Conservation (phyloP, 2,113 vertebrate genomes). For the Oxyura jamaicensis region DNA sequence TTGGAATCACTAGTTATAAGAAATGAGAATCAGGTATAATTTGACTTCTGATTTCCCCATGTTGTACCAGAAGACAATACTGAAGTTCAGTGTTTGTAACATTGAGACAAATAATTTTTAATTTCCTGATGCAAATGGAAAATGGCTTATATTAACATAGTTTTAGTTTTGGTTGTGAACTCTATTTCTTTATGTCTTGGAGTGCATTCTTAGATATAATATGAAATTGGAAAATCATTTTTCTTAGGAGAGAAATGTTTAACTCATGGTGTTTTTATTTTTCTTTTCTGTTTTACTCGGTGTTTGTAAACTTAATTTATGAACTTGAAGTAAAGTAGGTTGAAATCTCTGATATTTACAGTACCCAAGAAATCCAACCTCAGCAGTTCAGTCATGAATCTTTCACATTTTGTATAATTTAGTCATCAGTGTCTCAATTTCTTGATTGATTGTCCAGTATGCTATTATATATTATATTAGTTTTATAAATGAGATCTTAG, state of each 20-base stretch:
- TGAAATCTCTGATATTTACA: conserved; percentile 50
- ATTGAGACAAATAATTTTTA: background rate
- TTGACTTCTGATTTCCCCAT: background rate
- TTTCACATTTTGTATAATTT: conserved; percentile 55
- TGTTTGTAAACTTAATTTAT: conserved; percentile 55
- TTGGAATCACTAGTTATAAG: background rate
- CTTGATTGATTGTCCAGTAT: conserved; percentile 52
- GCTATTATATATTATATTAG: conserved; percentile 38
- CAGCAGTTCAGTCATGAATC: conserved; percentile 42
- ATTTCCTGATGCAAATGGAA: background rate
- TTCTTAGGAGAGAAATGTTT: background rate
- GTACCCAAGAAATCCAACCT: background rate
- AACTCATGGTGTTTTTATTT: background rate
- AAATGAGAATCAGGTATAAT: background rate
- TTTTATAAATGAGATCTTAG: conserved; percentile 48
- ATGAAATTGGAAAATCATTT: background rate
- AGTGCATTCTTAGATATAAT: background rate
- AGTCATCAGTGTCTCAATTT: conserved; percentile 30
- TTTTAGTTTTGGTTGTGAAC: background rate
- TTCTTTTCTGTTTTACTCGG: background rate
- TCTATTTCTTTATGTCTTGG: background rate
- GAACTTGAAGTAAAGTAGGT: conserved; percentile 1
- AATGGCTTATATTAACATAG: background rate
- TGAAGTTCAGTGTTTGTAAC: background rate
- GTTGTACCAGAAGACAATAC: background rate